Percentiles rank a stretch among this genome's conserved stretches.
phyloP scores from a whole-genome alignment of 1,140 invertebrate genomes.

The Ericerus pela region DNA sequence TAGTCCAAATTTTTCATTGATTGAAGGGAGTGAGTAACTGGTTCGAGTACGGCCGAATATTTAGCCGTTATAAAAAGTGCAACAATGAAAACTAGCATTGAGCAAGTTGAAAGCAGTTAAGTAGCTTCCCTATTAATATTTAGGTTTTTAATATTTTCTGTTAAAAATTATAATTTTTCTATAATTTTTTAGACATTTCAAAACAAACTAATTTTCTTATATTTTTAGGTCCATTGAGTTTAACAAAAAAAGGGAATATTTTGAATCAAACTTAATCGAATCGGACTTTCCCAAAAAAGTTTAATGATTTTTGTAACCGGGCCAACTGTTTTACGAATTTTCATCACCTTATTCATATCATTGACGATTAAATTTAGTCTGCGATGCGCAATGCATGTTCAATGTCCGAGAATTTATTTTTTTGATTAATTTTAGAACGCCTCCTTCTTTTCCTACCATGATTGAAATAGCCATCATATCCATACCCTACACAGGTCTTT shows the following conservation, averaged over 20 bases:
- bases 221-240: neutral
- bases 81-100: too few species aligned
- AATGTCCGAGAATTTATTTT: neutral
- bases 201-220: neutral
- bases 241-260: conserved; percentile 13
- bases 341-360: neutral
- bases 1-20: too few species aligned
- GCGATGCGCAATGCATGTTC: conserved; percentile 15
- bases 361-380: conserved; percentile 3
- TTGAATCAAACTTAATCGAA: neutral
- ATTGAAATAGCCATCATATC: conserved; percentile 15
- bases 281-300: conserved; percentile 8
- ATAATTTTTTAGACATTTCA: neutral
- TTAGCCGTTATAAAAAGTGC: too few species aligned
- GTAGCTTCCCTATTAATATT: too few species aligned
- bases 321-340: conserved; percentile 1
- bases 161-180: neutral
- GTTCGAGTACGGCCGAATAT: too few species aligned
- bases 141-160: neutral
- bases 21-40: too few species aligned
- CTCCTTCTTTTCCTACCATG: conserved; percentile 9
- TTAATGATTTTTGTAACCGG: neutral
- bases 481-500: conserved; percentile 11
- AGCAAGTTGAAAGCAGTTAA: too few species aligned
- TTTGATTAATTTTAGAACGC: neutral